Conservation (phyloP, 2,113 vertebrate species). For the Murina feae region DNA sequence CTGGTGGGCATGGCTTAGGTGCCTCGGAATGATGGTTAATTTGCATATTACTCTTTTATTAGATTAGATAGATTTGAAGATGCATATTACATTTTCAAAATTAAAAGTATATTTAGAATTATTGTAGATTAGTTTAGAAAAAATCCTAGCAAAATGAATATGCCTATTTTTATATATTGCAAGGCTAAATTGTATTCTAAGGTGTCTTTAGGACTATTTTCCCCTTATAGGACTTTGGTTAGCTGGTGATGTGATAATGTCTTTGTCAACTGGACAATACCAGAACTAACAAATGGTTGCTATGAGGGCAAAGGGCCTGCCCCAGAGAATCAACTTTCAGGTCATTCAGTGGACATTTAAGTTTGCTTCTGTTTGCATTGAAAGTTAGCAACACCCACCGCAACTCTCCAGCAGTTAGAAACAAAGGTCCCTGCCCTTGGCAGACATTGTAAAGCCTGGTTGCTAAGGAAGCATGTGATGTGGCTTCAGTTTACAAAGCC, state of each 20-base stretch:
- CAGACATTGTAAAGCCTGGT: neutral
- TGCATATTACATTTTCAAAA: neutral
- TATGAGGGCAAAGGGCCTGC: neutral
- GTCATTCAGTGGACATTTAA: neutral
- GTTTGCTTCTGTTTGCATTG: neutral
- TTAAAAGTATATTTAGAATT: conserved; percentile 2
- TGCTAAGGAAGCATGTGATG: neutral
- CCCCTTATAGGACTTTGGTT: neutral
- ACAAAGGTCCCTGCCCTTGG: neutral
- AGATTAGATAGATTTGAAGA: neutral
- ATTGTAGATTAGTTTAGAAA: neutral
- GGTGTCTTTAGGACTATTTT: neutral
- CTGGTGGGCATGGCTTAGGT: too few species aligned
- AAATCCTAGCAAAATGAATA: neutral
- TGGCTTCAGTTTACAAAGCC: neutral
- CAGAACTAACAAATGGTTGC: neutral
- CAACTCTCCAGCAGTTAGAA: conserved; percentile 23
- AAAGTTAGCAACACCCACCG: conserved; percentile 6
- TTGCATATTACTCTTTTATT: too few species aligned
- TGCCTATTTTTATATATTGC: neutral
- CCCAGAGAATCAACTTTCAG: conserved; percentile 1
- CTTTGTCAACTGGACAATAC: neutral
- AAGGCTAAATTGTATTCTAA: neutral
- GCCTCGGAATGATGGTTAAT: too few species aligned
- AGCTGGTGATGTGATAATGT: neutral